phyloP scores from a whole-genome alignment of 1,140 invertebrate species.

The Sogatella furcifera region DNA sequence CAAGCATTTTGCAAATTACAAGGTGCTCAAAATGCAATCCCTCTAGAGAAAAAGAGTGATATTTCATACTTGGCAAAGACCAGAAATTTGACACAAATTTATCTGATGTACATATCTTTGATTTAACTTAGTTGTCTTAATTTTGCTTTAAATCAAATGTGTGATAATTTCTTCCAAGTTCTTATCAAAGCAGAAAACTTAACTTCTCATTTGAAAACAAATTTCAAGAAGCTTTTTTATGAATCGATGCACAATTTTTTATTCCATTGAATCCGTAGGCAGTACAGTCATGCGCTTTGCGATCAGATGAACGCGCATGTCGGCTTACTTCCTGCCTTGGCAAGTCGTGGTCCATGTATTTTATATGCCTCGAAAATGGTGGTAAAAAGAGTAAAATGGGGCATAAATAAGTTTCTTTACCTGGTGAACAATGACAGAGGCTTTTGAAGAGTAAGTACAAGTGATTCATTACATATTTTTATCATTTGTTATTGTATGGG shows the following conservation, averaged over 20 bases:
- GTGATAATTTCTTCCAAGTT: no score
- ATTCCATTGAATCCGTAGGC: constrained; percentile 16
- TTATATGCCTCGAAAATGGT: constrained; percentile 40
- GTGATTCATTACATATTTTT: neutral
- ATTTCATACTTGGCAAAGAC: no score
- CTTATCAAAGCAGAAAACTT: no score
- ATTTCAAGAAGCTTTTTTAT: constrained; percentile 13
- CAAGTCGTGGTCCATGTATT: constrained; percentile 31
- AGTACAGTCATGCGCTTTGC: constrained; percentile 17
- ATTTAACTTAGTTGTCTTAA: no score
- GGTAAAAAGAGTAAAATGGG: constrained; percentile 35
- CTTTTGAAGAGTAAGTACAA: constrained; percentile 38
- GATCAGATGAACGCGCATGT: constrained; percentile 14
- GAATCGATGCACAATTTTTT: constrained; percentile 20
- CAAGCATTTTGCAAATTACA: no score
- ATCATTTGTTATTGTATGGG: constrained; percentile 7
- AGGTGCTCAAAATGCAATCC: no score
- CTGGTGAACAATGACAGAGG: constrained; percentile 39
- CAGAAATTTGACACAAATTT: no score
- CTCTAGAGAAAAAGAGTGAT: no score
- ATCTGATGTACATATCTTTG: no score
- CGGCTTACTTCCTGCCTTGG: constrained; percentile 22
- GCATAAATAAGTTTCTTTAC: constrained; percentile 34
- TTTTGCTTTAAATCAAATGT: no score
- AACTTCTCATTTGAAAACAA: no score